These are phyloP conservation scores for Triplophysa bombifrons DNA, from an alignment of 2,797 vertebrate species.

Conservation along the genomic window DNA sequence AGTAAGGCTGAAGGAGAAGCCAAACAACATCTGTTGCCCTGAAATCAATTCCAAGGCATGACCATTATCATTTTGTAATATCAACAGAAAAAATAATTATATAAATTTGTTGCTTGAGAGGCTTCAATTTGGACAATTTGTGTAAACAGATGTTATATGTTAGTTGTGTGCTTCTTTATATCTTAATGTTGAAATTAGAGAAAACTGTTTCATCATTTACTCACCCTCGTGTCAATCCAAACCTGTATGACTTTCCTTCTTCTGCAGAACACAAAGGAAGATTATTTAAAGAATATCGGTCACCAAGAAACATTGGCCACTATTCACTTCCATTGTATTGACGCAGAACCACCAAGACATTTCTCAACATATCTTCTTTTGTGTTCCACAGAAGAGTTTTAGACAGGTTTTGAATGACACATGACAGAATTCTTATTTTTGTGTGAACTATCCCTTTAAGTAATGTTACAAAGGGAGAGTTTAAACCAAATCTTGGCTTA, in stretches of 20 bases:
- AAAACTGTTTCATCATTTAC: too few relatives aligned
- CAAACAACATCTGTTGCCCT: slow-evolving; percentile 52
- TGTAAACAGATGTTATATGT: too few relatives aligned
- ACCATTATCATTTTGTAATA: slow-evolving; percentile 31
- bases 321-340: too few relatives aligned
- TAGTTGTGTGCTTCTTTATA: too few relatives aligned
- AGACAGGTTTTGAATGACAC: not conserved
- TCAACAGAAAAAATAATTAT: slow-evolving; percentile 33
- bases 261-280: not conserved
- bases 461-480: not conserved
- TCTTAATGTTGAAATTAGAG: too few relatives aligned
- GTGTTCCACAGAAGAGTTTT: not conserved
- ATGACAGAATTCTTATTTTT: not conserved
- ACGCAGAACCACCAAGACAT: too few relatives aligned
- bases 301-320: too few relatives aligned
- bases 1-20: slow-evolving; percentile 25
- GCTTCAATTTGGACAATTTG: too few relatives aligned
- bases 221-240: too few relatives aligned
- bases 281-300: not conserved
- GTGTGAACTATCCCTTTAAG: not conserved
- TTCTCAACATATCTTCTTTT: not conserved
- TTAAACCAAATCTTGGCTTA: too few relatives aligned
- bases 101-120: not conserved
- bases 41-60: slow-evolving; percentile 49
- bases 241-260: not conserved